These are phyloP conservation scores for Drosophila merina DNA, from an alignment of 2,888 invertebrate species.

Conservation along the genomic window DNA sequence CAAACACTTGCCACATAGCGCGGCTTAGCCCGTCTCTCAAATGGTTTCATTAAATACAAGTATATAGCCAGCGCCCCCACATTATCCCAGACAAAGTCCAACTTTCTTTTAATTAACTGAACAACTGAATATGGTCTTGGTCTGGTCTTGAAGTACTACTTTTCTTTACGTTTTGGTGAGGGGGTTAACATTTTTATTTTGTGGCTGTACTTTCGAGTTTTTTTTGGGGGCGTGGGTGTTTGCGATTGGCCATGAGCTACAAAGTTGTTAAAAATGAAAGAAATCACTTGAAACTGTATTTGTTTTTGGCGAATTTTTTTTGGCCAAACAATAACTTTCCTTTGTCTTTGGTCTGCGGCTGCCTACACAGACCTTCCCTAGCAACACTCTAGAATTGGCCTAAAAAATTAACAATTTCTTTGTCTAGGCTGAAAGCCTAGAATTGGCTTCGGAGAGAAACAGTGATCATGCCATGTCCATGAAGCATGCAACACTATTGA, in stretches of 20 bases:
- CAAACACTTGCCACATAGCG: conserved; percentile 70
- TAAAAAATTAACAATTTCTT: conserved; percentile 9
- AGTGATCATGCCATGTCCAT: conserved; percentile 30
- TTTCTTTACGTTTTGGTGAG: conserved; percentile 21
- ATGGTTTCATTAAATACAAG: conserved; percentile 68
- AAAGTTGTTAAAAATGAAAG: conserved; percentile 36
- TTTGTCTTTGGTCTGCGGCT: conserved; percentile 44
- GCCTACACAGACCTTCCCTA: conserved; percentile 17
- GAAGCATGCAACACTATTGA: conserved; percentile 37
- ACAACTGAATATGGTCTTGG: conserved; percentile 53
- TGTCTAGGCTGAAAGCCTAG: neutral
- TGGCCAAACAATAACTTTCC: conserved; percentile 45
- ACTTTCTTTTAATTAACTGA: conserved; percentile 77
- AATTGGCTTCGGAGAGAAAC: conserved; percentile 6
- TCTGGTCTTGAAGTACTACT: conserved; percentile 17
- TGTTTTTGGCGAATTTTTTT: conserved; percentile 2
- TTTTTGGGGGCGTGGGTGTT: conserved; percentile 35
- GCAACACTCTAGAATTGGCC: conserved; percentile 25
- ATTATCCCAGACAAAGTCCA: conserved; percentile 26
- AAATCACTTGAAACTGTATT: conserved; percentile 41
- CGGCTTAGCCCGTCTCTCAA: conserved; percentile 44
- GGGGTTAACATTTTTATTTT: conserved; percentile 40
- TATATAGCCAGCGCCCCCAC: conserved; percentile 28
- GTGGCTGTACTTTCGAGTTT: conserved; percentile 29
- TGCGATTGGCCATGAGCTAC: conserved; percentile 41